Conservation (phyloP, 2,888 invertebrate species). For the Agrotis exclamationis region DNA sequence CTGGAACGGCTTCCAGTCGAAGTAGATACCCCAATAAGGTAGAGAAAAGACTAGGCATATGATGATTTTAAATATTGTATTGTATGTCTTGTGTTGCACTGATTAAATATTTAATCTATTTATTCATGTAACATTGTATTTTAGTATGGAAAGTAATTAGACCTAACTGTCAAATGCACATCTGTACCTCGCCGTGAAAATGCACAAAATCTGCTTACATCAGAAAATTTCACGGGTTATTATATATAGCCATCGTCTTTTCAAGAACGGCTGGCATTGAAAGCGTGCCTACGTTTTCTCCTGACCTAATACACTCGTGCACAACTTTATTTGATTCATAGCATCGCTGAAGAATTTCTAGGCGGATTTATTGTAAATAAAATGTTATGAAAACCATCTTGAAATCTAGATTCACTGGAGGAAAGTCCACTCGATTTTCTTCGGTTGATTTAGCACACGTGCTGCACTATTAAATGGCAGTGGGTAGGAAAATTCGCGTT, state of each 20-base stretch:
- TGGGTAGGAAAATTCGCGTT: neutral
- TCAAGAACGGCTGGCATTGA: neutral
- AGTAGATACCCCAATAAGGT: no score
- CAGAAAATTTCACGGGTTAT: neutral
- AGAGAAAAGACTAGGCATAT: no score
- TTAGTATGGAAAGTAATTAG: no score
- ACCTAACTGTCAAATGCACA: no score
- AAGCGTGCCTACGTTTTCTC: neutral
- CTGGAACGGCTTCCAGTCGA: no score
- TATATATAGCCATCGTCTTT: neutral
- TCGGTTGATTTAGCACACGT: conserved; percentile 9
- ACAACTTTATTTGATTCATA: conserved; percentile 19
- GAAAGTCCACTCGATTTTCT: conserved; percentile 17
- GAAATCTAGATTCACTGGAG: conserved; percentile 11
- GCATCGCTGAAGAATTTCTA: conserved; percentile 5
- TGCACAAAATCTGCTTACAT: neutral
- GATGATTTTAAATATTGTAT: no score
- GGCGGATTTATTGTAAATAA: conserved; percentile 24
- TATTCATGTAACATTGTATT: no score
- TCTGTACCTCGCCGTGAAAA: neutral
- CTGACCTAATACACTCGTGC: conserved; percentile 8
- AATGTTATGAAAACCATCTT: conserved; percentile 18
- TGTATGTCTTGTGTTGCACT: no score
- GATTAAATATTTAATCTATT: no score
- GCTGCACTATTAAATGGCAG: conserved; percentile 20